Percentiles rank a stretch among this genome's conserved stretches.
Evolutionary conservation across 2,888 invertebrate species (phyloP).

Genomic region (Dascillus cervinus): DNA sequence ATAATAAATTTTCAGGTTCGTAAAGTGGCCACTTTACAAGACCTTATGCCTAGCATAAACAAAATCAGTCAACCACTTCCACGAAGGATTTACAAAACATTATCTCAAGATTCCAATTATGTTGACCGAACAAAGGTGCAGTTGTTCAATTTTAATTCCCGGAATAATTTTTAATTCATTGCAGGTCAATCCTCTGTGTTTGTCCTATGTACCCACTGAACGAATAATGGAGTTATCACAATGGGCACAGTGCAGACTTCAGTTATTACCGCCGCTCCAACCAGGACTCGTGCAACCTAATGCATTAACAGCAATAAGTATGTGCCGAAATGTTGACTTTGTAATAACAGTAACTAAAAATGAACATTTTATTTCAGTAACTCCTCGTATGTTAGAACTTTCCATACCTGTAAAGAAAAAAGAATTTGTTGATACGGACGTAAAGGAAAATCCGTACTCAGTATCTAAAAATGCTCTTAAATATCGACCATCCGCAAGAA

Average conservation of each 20-base stretch:
- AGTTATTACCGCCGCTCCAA: conserved; percentile 9
- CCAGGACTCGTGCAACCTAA: conserved; percentile 15
- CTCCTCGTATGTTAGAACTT: conserved; percentile 29
- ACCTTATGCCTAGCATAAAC: too few relatives aligned
- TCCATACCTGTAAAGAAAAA: conserved; percentile 33
- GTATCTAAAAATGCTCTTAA: conserved; percentile 46
- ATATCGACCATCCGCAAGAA: conserved; percentile 41
- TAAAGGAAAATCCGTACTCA: conserved; percentile 44
- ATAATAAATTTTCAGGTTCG: conserved; percentile 12
- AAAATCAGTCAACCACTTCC: too few relatives aligned
- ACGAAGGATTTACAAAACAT: conserved; percentile 15
- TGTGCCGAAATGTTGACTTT: conserved; percentile 2
- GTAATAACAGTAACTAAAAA: not conserved
- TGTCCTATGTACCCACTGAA: conserved; percentile 42
- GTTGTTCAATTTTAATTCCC: too few relatives aligned
- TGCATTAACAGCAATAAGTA: conserved; percentile 17
- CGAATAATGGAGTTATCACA: conserved; percentile 41
- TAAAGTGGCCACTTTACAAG: conserved; percentile 15
- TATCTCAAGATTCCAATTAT: conserved; percentile 16
- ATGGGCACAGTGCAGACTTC: conserved; percentile 30
- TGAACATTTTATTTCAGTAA: conserved; percentile 22
- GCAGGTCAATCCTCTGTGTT: conserved; percentile 41
- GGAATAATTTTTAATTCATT: too few relatives aligned
- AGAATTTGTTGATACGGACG: conserved; percentile 38
- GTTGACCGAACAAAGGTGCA: conserved; percentile 11